These are phyloP conservation scores for Trachythela sp. DNA, from an alignment of 64 coral and sea anemone genomes.

Conservation along the genomic window DNA sequence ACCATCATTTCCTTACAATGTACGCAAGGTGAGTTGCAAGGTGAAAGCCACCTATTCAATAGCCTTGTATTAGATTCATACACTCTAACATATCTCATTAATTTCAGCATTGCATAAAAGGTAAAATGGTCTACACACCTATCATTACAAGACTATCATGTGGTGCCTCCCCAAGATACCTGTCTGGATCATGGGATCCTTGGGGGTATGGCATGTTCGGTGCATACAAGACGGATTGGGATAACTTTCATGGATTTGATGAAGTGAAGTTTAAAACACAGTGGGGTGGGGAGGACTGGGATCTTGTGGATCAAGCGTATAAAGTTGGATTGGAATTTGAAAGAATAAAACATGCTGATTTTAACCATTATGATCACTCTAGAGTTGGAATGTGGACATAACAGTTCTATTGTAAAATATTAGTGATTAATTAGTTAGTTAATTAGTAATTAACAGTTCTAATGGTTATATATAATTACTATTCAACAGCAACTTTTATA, in stretches of 20 bases:
- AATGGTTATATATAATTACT: too few relatives aligned
- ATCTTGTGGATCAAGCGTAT: conserved; percentile 75
- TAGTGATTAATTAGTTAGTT: too few relatives aligned
- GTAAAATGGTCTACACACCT: conserved; percentile 68
- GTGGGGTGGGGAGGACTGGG: conserved; percentile 97
- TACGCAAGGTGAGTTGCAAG: conserved; percentile 61
- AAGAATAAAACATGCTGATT: conserved; percentile 40
- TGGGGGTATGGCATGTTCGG: conserved; percentile 71
- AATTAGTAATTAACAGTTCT: too few relatives aligned
- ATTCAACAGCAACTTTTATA: too few relatives aligned
- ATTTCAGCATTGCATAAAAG: conserved; percentile 75
- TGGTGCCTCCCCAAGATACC: conserved; percentile 37
- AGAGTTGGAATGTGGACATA: conserved; percentile 69
- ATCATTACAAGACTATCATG: conserved; percentile 64
- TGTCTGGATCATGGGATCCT: conserved; percentile 64
- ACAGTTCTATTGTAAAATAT: background rate
- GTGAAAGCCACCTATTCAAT: too few relatives aligned
- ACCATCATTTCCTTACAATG: conserved; percentile 54
- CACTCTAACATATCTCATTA: background rate
- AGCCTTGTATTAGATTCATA: background rate
- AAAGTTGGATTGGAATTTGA: conserved; percentile 70
- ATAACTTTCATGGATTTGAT: conserved; percentile 70
- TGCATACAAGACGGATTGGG: conserved; percentile 79
- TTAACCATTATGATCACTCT: conserved; percentile 79
- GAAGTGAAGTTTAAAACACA: conserved; percentile 52